Evolutionary conservation across 2,797 vertebrate genomes (phyloP), one percentile per base, ranked within the genome.

Genomic region (Petrocephalus schoutedeni): DNA sequence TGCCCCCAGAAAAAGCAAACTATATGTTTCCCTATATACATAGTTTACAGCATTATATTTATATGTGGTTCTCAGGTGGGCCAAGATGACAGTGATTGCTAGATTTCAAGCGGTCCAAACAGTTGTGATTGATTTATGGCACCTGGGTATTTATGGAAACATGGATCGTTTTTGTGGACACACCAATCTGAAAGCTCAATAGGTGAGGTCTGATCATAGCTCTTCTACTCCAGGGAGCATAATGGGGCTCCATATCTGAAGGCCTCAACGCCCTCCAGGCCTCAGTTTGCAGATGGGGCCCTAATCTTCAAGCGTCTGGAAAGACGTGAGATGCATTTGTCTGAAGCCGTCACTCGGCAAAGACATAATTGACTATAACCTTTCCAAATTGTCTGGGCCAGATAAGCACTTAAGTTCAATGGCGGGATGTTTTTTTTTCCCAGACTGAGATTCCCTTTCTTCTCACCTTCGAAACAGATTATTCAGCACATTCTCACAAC

Each of bases 381-480:
- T 83, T 59, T 88, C 56, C 54, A 82, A 88, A 83, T 88, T 59
- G 54, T 83, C 87, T 82, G 87, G 54, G 9, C 77, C 77, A 88
- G 53, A 88, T 61, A 88, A 88, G 54, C 54, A n/a, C 23, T 49
- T 36, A 56, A 5, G 53, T 87, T 87, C 54, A 57, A 21, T 41
- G 23, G 83, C 8, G 23, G 21, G 83, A 16, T 32, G 12, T 77
- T 85, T 85, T 84, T 85, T 56, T 85, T 53, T 80, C 14, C 23
- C 23, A 28, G 45, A 14, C 82, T 84, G 12, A 57, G 83, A 57
- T 57, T 58, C 41, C 8, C 23, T 10, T 8, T 41, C 36, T 56
- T 54, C 14, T 36, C 32, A 32, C 21, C 16, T 56, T 56, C 51
- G 32, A 85, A 85, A 85, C 54, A 85, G 51, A 56, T n/a, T 28